Evolutionary conservation across 2,888 invertebrate species (phyloP).

Genomic region (Torymus texanus): DNA sequence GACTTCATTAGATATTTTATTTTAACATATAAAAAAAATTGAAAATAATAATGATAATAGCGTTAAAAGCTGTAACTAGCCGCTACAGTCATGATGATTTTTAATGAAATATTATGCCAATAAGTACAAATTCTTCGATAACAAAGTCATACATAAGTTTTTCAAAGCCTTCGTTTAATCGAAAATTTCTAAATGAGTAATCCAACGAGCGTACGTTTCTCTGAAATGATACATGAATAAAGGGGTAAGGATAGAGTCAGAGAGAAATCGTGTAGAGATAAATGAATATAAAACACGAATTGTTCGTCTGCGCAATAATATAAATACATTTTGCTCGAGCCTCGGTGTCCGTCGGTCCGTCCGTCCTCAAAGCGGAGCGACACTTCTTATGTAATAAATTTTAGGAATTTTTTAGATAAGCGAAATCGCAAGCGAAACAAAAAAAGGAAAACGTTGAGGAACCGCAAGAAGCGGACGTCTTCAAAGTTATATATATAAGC

Average conservation of each 20-base stretch:
- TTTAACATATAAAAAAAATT: slow-evolving; percentile 12
- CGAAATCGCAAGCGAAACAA: slow-evolving; percentile 21
- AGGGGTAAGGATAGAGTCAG: background rate
- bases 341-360: slow-evolving; percentile 73
- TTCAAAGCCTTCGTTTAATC: slow-evolving; percentile 28
- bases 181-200: slow-evolving; percentile 14
- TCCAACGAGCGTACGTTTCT: slow-evolving; percentile 43
- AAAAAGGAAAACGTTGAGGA: slow-evolving; percentile 49
- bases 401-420: slow-evolving; percentile 44
- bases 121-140: slow-evolving; percentile 57
- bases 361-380: slow-evolving; percentile 71
- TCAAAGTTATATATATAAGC: slow-evolving; percentile 16
- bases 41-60: slow-evolving; percentile 26
- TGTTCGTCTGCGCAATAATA: slow-evolving; percentile 49
- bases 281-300: slow-evolving; percentile 26
- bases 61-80: slow-evolving; percentile 48
- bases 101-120: slow-evolving; percentile 54
- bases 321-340: slow-evolving; percentile 70
- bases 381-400: slow-evolving; percentile 62
- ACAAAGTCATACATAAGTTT: slow-evolving; percentile 45
- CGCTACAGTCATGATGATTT: slow-evolving; percentile 47
- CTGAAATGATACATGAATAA: background rate
- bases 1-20: slow-evolving; percentile 14
- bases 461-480: slow-evolving; percentile 33
- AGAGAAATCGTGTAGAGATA: background rate